phyloP scores from a whole-genome alignment of 53 echinoderm and acorn worm genomes.

The Temnopleurus reevesii region DNA sequence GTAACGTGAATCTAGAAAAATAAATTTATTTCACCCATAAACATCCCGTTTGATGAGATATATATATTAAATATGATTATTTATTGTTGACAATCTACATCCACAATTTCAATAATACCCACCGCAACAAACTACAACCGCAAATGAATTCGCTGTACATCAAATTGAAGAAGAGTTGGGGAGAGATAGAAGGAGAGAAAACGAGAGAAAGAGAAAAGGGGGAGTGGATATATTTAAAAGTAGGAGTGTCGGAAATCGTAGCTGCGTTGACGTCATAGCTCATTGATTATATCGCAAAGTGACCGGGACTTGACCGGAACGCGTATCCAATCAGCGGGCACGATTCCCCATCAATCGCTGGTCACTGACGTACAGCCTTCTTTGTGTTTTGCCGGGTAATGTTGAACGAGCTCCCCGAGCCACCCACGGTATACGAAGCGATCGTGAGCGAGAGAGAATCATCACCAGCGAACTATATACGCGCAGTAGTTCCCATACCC shows the following conservation, averaged over 20 bases:
- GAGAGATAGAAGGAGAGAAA: not conserved
- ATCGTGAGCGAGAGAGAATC: constrained; percentile 20
- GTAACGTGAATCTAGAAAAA: no score
- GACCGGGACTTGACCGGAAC: constrained; percentile 62
- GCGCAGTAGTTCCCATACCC: constrained; percentile 62
- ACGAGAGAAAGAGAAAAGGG: not conserved
- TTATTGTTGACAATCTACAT: not conserved
- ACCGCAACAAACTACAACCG: not conserved
- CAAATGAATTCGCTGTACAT: not conserved
- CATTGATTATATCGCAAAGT: constrained; percentile 65
- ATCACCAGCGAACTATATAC: constrained; percentile 2
- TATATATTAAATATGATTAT: no score
- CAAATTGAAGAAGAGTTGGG: not conserved
- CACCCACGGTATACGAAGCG: constrained; percentile 33
- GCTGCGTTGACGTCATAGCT: constrained; percentile 49
- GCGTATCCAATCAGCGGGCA: constrained; percentile 35
- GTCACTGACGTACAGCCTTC: constrained; percentile 52
- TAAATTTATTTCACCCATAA: no score
- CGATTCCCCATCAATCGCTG: constrained; percentile 42
- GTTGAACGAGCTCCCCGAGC: constrained; percentile 27
- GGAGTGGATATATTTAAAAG: not conserved
- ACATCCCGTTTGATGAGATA: no score
- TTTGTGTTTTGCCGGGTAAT: constrained; percentile 61
- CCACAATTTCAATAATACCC: not conserved
- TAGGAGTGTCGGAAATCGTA: constrained; percentile 55